Evolutionary conservation across 2,113 vertebrate genomes (phyloP), one percentile per base, ranked within the genome.

Genomic region (Phalacrocorax carbo): DNA sequence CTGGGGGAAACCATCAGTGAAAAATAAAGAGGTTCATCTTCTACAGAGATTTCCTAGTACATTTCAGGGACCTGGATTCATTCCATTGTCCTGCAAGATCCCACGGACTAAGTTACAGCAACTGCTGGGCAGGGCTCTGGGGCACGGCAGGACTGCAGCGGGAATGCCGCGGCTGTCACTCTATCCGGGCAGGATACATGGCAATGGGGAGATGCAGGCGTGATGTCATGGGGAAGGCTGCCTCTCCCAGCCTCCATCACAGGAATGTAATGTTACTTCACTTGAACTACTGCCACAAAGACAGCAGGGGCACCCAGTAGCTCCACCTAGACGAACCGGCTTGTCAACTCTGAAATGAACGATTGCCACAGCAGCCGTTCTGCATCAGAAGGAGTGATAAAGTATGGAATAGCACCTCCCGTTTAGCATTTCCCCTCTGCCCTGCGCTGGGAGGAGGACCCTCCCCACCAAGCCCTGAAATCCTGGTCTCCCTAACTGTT

Each of bases 111-210:
- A 54, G 75, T 95, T 96, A 82, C 96, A 92, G 1, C 95, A 95
- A 95, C 90, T 93, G 93, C 85, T 60, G 95, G 90, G 96, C 90
- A 90, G 92, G 85, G 90, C 90, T 48, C 2, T 6, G 68, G 66
- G 90, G 96, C 92, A 94, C 0, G 84, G 96, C 82, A 44, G 93
- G 93, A 94, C 44, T 0, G 80, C 93, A 10, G 86, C 1, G 6
- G 95, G 96, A 96, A 97, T 95, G 96, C 70, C 0, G 9, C 2
- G 73, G 65, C 86, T 96, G 95, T 97, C 93, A 65, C 93, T 72
- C 8, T 17, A 30, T 71, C 69, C 0, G 3, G 32, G 83, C 68
- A 66, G 73, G 72, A 52, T 4, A 14, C 68, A 0, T 4, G 88
- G 93, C 83, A 21, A 3, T 0, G 32, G 65, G 65, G 70, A 36